These are phyloP conservation scores for Pantherophis alleghaniensis DNA, from an alignment of 2,797 vertebrate species.

Conservation along the genomic window DNA sequence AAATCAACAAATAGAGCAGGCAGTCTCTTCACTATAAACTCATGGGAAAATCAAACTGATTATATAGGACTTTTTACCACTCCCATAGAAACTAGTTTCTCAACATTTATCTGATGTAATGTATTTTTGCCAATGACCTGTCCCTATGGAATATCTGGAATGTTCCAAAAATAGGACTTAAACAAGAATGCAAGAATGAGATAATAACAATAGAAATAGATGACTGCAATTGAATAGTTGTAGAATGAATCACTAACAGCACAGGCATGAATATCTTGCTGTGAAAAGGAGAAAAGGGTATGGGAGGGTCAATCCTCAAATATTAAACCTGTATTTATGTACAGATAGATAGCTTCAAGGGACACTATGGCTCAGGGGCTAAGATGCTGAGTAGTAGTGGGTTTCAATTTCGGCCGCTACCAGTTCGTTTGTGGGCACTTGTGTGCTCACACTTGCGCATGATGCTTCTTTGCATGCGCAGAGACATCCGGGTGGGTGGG, in stretches of 20 bases:
- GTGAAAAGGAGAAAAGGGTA: neutral
- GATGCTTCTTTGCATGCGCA: no score
- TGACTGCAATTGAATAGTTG: constrained; percentile 4
- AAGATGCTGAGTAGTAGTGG: no score
- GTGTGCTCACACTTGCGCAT: no score
- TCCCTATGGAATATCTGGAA: constrained; percentile 58
- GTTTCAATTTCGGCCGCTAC: no score
- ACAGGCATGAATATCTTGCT: neutral
- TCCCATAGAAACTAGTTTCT: constrained; percentile 55
- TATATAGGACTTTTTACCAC: constrained; percentile 58
- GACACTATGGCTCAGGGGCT: no score
- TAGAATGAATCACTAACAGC: neutral
- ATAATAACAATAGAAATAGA: constrained; percentile 31
- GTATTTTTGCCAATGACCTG: constrained; percentile 34
- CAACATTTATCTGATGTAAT: constrained; percentile 40
- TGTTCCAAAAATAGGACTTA: constrained; percentile 38
- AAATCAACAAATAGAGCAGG: constrained; percentile 4
- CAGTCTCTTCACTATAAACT: constrained; percentile 40
- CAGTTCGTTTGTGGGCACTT: no score
- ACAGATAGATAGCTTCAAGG: neutral
- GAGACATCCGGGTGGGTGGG: no score
- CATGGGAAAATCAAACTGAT: constrained; percentile 36
- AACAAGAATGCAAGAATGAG: constrained; percentile 45
- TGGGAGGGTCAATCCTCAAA: neutral
- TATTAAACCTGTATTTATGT: neutral